Base-by-base conservation (phyloP, 2,797 vertebrate species). In the Sus cebifrons region DNA sequence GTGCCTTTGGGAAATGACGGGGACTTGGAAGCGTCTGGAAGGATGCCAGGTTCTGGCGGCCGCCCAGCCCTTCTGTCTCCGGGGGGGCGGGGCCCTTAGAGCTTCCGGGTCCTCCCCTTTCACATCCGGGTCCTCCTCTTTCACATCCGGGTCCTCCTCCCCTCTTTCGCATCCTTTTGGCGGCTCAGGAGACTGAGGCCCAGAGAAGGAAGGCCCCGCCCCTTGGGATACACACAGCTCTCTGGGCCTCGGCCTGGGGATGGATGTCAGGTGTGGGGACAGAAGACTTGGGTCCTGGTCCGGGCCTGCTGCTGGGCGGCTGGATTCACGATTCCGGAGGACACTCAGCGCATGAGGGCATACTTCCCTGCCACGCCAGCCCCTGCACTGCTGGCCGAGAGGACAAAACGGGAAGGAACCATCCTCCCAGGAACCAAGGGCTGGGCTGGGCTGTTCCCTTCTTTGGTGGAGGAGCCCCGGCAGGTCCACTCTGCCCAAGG, bases 331-430 rank as follows among this genome's bases (percentile, higher is more conserved):
- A 79, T 64, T 86, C 36, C 62, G 15, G 21, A 70, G 62, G 68
- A 65, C 16, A 36, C 70, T 32, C 4, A 49, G 20, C 32, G 44
- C 54, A n/a, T 13, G 52, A 68, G 52, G 60, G 8, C 3, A 0
- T 25, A 67, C 20, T 82, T 68, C 60, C 52, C 62, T 93, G 87
- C 32, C 60, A 20, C 16, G 23, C 21, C 71, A 71, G 86, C n/a
- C 79, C 94, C 52, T 36, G 36, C 65, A 12, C 0, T 18, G 79
- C 21, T 3, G 40, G 91, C 44, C 44, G 44, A 64, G 64, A 73
- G 36, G 29, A 74, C 56, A 74, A 91, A 92, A 93, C 44, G 93
- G 86, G 94, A 96, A 94, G 83, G 67, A 96, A 78, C 36, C 29
- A 68, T 56, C 58, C 17, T 88, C 58, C 58, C 88, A 85, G 44